These are phyloP conservation scores for Vulpes ferrilata DNA, from an alignment of 2,113 vertebrate species.

Conservation along the genomic window DNA sequence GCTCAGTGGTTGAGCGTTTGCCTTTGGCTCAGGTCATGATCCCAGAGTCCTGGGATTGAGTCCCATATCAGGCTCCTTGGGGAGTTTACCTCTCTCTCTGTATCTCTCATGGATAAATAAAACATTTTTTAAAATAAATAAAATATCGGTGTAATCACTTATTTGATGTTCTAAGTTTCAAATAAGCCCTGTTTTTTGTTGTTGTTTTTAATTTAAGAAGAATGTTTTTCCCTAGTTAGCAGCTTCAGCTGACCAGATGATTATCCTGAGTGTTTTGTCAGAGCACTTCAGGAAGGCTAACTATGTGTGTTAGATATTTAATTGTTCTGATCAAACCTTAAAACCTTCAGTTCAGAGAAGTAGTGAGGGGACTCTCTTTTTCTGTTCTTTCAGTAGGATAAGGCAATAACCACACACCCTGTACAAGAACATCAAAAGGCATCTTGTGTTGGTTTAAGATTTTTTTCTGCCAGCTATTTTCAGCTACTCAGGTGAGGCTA, in stretches of 20 bases:
- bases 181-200: not conserved
- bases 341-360: not conserved
- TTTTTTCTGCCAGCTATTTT: conserved; percentile 4
- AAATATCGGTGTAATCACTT: not conserved
- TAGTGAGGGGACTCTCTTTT: not conserved
- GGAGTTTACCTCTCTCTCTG: too few species aligned
- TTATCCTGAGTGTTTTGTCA: not conserved
- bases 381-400: not conserved
- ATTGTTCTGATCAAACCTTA: not conserved
- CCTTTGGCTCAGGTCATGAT: too few species aligned
- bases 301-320: not conserved
- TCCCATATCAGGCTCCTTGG: too few species aligned
- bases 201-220: conserved; percentile 20
- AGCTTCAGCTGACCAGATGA: not conserved
- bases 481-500: not conserved
- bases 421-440: not conserved
- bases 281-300: not conserved
- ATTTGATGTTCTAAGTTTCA: not conserved
- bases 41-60: too few species aligned
- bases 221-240: not conserved
- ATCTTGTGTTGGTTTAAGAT: not conserved
- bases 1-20: too few species aligned
- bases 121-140: too few species aligned
- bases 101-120: too few species aligned
- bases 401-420: not conserved